Conservation (phyloP, 53 echinoderm and acorn worm species). For the Patiria pectinifera region DNA sequence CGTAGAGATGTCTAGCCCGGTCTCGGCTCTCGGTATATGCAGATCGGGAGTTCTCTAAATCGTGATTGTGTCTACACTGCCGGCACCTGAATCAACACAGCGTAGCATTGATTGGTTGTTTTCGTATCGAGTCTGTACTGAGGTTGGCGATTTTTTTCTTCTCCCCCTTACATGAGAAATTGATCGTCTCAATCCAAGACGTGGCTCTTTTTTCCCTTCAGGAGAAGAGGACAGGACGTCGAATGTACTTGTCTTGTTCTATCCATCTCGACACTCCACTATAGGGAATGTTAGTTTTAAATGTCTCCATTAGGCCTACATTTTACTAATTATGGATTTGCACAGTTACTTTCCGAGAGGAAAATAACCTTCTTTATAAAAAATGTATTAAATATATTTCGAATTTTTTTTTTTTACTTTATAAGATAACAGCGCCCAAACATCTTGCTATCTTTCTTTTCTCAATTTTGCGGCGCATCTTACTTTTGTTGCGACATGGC, state of each 20-base stretch:
- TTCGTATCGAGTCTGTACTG: conserved; percentile 51
- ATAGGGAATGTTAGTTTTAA: not conserved
- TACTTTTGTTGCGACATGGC: too few species aligned
- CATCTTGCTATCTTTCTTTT: too few species aligned
- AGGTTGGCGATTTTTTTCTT: conserved; percentile 26
- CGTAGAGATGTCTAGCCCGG: not conserved
- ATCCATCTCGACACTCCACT: not conserved
- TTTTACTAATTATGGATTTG: too few species aligned
- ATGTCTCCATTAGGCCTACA: not conserved
- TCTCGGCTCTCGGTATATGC: conserved; percentile 13
- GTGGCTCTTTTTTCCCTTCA: not conserved
- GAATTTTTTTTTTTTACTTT: too few species aligned
- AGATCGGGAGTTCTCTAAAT: not conserved
- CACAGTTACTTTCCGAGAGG: too few species aligned
- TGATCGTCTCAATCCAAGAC: conserved; percentile 33
- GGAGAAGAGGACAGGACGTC: not conserved
- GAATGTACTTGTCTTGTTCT: not conserved
- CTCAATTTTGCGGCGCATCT: too few species aligned
- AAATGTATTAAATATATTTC: too few species aligned
- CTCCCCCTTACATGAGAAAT: not conserved
- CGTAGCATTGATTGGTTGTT: conserved; percentile 50
- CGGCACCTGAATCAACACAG: conserved; percentile 55
- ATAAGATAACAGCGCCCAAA: too few species aligned
- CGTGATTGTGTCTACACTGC: conserved; percentile 58
- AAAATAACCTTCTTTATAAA: too few species aligned